Conservation (phyloP, 2,113 vertebrate genomes). For the Pungitius pungitius region DNA sequence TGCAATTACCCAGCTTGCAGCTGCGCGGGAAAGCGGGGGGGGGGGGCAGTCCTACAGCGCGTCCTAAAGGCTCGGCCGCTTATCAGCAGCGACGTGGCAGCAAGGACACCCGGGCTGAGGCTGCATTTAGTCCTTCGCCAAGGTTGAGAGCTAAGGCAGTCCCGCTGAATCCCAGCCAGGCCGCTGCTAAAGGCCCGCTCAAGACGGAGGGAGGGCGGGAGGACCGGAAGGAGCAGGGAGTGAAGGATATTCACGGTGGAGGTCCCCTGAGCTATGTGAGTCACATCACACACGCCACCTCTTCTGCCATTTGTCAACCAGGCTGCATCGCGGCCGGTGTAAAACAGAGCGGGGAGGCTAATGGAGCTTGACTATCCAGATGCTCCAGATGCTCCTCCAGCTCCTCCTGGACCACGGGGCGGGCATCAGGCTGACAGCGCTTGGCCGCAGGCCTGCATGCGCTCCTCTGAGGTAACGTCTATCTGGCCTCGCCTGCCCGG, state of each 20-base stretch:
- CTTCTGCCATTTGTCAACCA: slow-evolving; percentile 74
- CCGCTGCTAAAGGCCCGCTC: slow-evolving; percentile 23
- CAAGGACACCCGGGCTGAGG: slow-evolving; percentile 64
- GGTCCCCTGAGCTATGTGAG: slow-evolving; percentile 69
- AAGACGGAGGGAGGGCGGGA: slow-evolving; percentile 22
- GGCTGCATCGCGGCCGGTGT: slow-evolving; percentile 67
- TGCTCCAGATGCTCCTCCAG: slow-evolving; percentile 75
- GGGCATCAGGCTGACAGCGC: slow-evolving; percentile 64
- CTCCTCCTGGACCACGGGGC: slow-evolving; percentile 60
- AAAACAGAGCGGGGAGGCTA: slow-evolving; percentile 70
- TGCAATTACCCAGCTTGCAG: slow-evolving; percentile 35
- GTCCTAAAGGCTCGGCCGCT: slow-evolving; percentile 53
- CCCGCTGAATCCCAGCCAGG: slow-evolving; percentile 50
- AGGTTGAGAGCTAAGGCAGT: slow-evolving; percentile 70
- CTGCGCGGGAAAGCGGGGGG: slow-evolving; percentile 24
- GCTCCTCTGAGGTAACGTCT: slow-evolving; percentile 56
- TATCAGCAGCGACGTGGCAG: slow-evolving; percentile 70
- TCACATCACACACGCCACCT: slow-evolving; percentile 74
- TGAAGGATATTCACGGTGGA: slow-evolving; percentile 52
- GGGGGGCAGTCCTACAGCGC: slow-evolving; percentile 36
- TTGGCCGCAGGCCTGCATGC: slow-evolving; percentile 66
- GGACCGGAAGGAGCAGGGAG: slow-evolving; percentile 33
- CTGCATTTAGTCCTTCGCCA: slow-evolving; percentile 71
- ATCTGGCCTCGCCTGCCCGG: slow-evolving; percentile 48
- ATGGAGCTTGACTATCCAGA: slow-evolving; percentile 81